Evolutionary conservation across 2,888 invertebrate genomes (phyloP), one percentile per base, ranked within the genome.

Genomic region (Anorthoa munda): DNA sequence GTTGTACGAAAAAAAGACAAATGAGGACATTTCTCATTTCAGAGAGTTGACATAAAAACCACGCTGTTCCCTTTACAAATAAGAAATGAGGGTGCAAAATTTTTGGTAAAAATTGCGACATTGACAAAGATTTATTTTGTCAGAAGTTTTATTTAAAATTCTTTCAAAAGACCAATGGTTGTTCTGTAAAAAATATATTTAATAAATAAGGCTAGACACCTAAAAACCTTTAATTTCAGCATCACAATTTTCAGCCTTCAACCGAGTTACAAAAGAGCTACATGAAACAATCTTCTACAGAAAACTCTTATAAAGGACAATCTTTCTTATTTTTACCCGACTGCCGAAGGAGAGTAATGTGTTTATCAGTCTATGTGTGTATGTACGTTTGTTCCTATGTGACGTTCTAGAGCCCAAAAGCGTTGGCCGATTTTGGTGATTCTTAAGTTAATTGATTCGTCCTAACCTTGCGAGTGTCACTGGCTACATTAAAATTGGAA

Each of bases 51-150:
- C 74, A 70, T 67, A 78, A 77, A 72, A 75, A 71, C 45, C 60
- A 60, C 51, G 73, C 66, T 48, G 50, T 46, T 55, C 17, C 56
- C 50, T 53, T 48, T 58, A 60, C 56, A 70, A 79, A 83, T 80
- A 23, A 50, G 31, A 60, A 55, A 23, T 12, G 53, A 64, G 5
- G 45, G 21, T 23, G 3, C 13, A 60, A 53, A n/a, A 21, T 45
- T 18, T 5, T 17, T n/a, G 1, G 17, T 23, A 45, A n/a, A 18
- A 66, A 56, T 61, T 61, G n/a, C 26, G 17, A 50, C 53, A 26
- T 31, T 51, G 12, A 13, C 92, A 99, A 99, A 88, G 98, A 80
- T 26, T 7, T 11, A 39, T 79, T 21, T 15, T n/a, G 23, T 2
- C 12, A 12, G 9, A 45, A 50, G 9, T 51, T 51, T 23, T 11